Percentiles rank a stretch among this genome's conserved stretches.
Evolutionary conservation across 2,888 invertebrate species (phyloP).

Genomic region (Villa cingulata): DNA sequence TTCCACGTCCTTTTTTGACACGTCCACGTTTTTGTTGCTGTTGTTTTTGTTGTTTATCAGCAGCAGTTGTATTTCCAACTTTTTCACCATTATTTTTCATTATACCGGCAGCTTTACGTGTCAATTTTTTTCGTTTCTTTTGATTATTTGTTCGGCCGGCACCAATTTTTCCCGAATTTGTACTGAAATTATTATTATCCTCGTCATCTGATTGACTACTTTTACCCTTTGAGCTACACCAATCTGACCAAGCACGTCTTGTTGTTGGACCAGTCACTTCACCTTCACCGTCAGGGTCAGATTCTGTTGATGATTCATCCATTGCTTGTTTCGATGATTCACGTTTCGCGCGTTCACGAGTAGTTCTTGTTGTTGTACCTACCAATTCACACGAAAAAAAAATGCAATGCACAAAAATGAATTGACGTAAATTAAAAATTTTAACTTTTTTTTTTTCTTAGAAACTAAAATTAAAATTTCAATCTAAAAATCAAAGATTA

Average conservation of each 20-base stretch:
- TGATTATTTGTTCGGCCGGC: constrained; percentile 20
- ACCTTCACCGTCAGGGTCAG: too few relatives aligned
- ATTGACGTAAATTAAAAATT: too few relatives aligned
- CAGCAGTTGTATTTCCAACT: constrained; percentile 26
- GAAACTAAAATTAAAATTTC: too few relatives aligned
- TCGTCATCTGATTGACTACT: constrained; percentile 50
- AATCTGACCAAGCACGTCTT: constrained; percentile 61
- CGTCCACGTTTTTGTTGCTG: constrained; percentile 38
- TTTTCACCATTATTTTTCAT: constrained; percentile 10
- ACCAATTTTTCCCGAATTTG: constrained; percentile 22
- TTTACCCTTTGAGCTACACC: constrained; percentile 47
- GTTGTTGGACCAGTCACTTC: constrained; percentile 52
- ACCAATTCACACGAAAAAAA: constrained; percentile 1
- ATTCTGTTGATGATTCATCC: constrained; percentile 23
- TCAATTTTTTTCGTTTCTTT: constrained; percentile 35
- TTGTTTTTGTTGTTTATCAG: constrained; percentile 13
- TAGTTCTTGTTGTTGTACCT: constrained; percentile 31
- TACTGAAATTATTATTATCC: constrained; percentile 34
- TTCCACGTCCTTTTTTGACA: constrained; percentile 51
- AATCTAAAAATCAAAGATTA: too few relatives aligned
- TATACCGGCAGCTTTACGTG: constrained; percentile 33
- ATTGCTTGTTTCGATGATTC: constrained; percentile 26
- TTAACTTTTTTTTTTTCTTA: too few relatives aligned
- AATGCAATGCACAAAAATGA: too few relatives aligned
- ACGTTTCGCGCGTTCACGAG: constrained; percentile 35